Percentiles rank a stretch among this genome's conserved stretches.
These are phyloP conservation scores for Parambassis ranga DNA, from an alignment of 2,797 vertebrate species.

Conservation along the genomic window DNA sequence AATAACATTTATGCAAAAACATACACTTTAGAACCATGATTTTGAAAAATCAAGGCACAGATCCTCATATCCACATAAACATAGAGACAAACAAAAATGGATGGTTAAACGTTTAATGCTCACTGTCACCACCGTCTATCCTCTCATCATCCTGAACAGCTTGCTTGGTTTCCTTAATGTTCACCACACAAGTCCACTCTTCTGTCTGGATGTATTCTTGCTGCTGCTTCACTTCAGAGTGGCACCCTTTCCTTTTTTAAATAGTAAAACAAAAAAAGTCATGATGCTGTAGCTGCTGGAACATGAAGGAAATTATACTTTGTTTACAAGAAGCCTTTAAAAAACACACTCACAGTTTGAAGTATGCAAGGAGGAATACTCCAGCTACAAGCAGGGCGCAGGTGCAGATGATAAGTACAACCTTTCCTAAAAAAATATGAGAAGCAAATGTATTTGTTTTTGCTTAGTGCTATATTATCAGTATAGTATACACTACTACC, in stretches of 20 bases:
- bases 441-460: not conserved
- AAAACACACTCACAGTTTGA: constrained; percentile 69
- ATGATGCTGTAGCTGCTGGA: not conserved
- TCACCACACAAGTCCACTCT: constrained; percentile 48
- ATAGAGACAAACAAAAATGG: too few relatives aligned
- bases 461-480: not conserved
- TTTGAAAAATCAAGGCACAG: not conserved
- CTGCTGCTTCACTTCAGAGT: constrained; percentile 35
- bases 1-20: constrained; percentile 22
- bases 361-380: constrained; percentile 51
- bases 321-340: too few relatives aligned
- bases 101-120: constrained; percentile 21
- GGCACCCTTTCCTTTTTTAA: constrained; percentile 40
- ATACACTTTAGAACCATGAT: constrained; percentile 3
- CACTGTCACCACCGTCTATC: constrained; percentile 15
- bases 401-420: constrained; percentile 60
- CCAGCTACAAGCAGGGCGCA: constrained; percentile 59
- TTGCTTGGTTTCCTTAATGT: constrained; percentile 18
- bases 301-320: not conserved
- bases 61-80: too few relatives aligned
- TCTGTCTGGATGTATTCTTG: constrained; percentile 60
- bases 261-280: not conserved
- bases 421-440: constrained; percentile 51
- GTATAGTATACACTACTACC: too few relatives aligned
- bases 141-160: constrained; percentile 36